phyloP scores from a whole-genome alignment of 2,797 vertebrate genomes.

The Alfaro cultratus region DNA sequence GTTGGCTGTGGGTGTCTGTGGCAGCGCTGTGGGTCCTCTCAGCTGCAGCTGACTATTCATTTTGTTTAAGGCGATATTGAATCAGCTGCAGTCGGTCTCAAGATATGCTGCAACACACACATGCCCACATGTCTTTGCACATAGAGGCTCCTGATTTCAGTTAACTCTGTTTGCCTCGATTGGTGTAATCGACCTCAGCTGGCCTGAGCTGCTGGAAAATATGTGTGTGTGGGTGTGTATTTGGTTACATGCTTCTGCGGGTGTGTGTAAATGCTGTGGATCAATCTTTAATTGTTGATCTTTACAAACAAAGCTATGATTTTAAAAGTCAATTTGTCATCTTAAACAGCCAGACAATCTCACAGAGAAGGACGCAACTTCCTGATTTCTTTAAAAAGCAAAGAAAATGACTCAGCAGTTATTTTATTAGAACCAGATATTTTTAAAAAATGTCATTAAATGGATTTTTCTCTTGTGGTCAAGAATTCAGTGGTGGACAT shows the following conservation, averaged over 20 bases:
- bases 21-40: conserved; percentile 17
- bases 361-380: conserved; percentile 2
- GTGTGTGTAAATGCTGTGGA: background rate
- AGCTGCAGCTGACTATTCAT: conserved; percentile 51
- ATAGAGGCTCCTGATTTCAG: conserved; percentile 32
- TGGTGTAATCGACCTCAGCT: conserved; percentile 53
- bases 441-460: background rate
- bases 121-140: conserved; percentile 7
- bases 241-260: background rate
- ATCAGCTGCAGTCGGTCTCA: conserved; percentile 51
- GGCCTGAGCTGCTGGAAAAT: conserved; percentile 53
- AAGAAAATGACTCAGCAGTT: conserved; percentile 7
- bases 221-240: conserved; percentile 11
- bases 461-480: background rate
- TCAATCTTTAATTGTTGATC: background rate
- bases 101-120: conserved; percentile 17
- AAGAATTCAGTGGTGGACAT: background rate
- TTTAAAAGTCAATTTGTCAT: background rate
- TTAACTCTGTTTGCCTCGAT: conserved; percentile 47
- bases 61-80: conserved; percentile 54
- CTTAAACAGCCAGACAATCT: conserved; percentile 33
- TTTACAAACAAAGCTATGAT: background rate
- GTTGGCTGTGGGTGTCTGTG: conserved; percentile 5
- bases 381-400: background rate
- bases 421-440: conserved; percentile 8